Conservation (phyloP, 2,888 invertebrate species). For the Tricholauxania praeusta region DNA sequence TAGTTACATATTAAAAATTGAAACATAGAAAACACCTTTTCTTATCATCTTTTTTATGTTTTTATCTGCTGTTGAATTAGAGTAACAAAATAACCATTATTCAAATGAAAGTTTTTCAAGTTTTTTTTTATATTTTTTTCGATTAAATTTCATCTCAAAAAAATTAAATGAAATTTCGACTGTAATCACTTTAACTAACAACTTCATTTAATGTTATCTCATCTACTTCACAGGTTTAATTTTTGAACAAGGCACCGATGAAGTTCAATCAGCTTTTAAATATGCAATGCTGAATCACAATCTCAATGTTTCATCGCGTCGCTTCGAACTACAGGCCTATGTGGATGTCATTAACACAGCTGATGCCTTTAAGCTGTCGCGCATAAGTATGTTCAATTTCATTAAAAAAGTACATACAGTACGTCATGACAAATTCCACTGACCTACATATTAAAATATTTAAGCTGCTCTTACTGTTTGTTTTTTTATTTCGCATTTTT, state of each 20-base stretch:
- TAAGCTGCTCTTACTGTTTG: background rate
- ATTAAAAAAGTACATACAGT: no score
- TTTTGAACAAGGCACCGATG: slow-evolving; percentile 92
- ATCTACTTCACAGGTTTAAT: slow-evolving; percentile 80
- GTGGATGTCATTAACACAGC: slow-evolving; percentile 93
- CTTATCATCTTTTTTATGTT: no score
- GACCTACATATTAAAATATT: slow-evolving; percentile 1
- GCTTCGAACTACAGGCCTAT: slow-evolving; percentile 88
- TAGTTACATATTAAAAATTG: no score
- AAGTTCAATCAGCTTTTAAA: slow-evolving; percentile 93
- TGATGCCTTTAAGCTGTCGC: slow-evolving; percentile 91
- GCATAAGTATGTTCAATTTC: slow-evolving; percentile 79
- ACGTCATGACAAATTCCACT: background rate
- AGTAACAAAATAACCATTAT: no score
- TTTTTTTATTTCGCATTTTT: slow-evolving; percentile 24
- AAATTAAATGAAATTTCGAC: slow-evolving; percentile 7
- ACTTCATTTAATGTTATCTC: slow-evolving; percentile 29
- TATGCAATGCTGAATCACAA: slow-evolving; percentile 90
- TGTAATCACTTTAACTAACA: slow-evolving; percentile 13
- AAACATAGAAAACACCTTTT: no score
- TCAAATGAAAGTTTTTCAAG: no score
- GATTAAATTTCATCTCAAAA: no score
- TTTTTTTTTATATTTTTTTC: no score
- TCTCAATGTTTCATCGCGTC: slow-evolving; percentile 81
- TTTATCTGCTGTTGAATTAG: no score